Base-by-base conservation (phyloP, 2,888 invertebrate species). In the Brachylomia viminalis region DNA sequence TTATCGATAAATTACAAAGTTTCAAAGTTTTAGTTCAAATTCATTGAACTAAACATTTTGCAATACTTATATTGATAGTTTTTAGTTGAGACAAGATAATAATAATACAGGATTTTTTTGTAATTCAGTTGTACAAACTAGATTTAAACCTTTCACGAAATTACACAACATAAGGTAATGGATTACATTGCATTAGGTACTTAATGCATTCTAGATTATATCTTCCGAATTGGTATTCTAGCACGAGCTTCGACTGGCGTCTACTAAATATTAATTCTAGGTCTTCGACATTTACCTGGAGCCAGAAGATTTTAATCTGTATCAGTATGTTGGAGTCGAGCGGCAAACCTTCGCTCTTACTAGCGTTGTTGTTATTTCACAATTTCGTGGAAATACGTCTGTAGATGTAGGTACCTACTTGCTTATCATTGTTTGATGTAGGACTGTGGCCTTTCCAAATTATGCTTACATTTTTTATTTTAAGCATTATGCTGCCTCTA, bases 211-310 rank as follows among this genome's bases (percentile, higher is more conserved):
- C 58, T 61, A 72, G 69, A 84, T 73, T 30, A 42, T 80, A 85
- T 81, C 81, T 80, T 49, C 15, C 52, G 20, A 42, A 80, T 80
- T 80, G 45, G 62, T 59, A 80, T 84, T 84, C 84, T 72, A 61
- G 49, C 58, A n/a, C 38, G 20, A 65, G 20, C 49, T 47, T 15
- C 49, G 27, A 33, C 42, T 67, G 7, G 49, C 52, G 30, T 59
- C 59, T 79, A 58, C 13, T 56, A 70, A 68, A 84, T 79, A 79
- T 71, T 58, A 79, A 83, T 49, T 27, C 45, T 54, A 23, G 38
- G n/a, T 67, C 5, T 13, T 38, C 45, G 52, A 38, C 54, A 59
- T 58, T 71, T 79, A 71, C 47, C 20, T 54, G 42, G n/a, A 42
- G 59, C 67, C 58, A 1, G 52, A 15, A 64, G 80, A 84, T 84